phyloP scores from a whole-genome alignment of 2,113 vertebrate species.

The Rhabdornis inornatus region DNA sequence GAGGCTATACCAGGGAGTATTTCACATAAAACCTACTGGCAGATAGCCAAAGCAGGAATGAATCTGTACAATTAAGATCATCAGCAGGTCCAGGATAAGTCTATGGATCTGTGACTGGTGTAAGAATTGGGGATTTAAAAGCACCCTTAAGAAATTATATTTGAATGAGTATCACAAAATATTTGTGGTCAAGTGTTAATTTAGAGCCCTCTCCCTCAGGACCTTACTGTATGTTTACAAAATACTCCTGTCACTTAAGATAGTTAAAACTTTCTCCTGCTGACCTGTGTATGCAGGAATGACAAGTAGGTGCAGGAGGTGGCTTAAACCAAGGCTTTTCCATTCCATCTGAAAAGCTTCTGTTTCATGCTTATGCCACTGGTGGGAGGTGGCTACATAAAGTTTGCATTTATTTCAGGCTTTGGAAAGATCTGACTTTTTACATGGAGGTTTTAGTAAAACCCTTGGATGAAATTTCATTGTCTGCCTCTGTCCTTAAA shows the following conservation, averaged over 20 bases:
- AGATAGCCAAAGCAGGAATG: not conserved
- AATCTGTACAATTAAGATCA: not conserved
- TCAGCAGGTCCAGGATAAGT: not conserved
- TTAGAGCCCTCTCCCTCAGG: not conserved
- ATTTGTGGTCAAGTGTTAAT: not conserved
- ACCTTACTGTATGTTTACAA: not conserved
- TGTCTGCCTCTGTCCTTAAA: not conserved
- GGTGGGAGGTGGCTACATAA: not conserved
- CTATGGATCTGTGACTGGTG: not conserved
- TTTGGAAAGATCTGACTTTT: not conserved
- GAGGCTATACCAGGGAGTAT: not conserved
- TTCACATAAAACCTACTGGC: not conserved
- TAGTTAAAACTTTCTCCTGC: not conserved
- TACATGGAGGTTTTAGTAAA: not conserved
- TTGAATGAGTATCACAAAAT: not conserved
- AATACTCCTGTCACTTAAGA: not conserved
- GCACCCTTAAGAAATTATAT: not conserved
- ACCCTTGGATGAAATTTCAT: not conserved
- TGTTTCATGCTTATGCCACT: not conserved
- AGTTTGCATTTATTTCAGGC: not conserved
- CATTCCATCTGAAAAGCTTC: not conserved
- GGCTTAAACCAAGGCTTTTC: not conserved
- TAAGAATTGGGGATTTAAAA: not conserved
- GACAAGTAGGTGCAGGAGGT: not conserved
- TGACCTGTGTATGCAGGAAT: not conserved